These are phyloP conservation scores for Gymnothorax reevesii DNA, from an alignment of 2,797 vertebrate species.

Conservation along the genomic window DNA sequence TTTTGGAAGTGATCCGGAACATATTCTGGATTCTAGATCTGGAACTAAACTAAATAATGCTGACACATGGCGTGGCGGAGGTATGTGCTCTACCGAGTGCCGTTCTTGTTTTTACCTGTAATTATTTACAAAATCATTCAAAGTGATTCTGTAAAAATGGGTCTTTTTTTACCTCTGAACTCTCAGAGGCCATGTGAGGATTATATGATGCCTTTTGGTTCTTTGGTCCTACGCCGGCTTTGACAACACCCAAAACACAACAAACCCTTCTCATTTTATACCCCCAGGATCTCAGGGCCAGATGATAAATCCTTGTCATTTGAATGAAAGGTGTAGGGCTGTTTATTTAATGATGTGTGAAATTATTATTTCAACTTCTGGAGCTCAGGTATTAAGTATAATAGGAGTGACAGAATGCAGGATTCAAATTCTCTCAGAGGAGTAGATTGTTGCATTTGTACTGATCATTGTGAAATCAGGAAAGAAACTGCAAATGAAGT, in stretches of 20 bases:
- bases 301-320: neutral
- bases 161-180: no score
- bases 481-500: neutral
- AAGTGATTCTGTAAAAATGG: no score
- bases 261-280: neutral
- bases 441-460: constrained; percentile 4
- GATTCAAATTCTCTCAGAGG: neutral
- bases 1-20: no score
- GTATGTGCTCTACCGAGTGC: no score
- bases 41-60: no score
- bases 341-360: constrained; percentile 17
- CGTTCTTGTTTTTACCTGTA: no score
- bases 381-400: constrained; percentile 9
- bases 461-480: constrained; percentile 9
- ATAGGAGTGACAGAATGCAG: constrained; percentile 9
- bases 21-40: no score
- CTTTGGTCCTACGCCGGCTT: neutral
- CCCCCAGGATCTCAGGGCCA: neutral
- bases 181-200: no score
- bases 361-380: constrained; percentile 23
- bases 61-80: no score
- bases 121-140: no score
- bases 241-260: neutral
- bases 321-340: neutral
- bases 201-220: no score